Conservation (phyloP, 2,113 vertebrate species). For the Sylvia atricapilla region DNA sequence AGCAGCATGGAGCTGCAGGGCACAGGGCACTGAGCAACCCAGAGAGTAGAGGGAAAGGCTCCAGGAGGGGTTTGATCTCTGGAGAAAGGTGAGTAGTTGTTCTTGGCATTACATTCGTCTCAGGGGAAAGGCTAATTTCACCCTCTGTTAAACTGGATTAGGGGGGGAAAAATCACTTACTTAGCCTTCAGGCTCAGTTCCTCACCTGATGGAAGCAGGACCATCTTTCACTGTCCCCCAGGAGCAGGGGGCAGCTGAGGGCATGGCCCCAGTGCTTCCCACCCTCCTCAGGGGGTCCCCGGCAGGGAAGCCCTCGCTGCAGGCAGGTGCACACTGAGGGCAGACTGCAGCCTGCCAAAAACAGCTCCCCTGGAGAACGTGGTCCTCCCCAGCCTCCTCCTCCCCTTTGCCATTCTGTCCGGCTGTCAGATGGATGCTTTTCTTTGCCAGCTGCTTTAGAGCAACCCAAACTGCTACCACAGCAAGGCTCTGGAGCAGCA, state of each 20-base stretch:
- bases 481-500: rapidly evolving
- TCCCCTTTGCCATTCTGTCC: not conserved
- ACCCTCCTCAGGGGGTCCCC: not conserved
- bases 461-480: not conserved
- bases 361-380: rapidly evolving
- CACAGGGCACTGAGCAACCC: rapidly evolving
- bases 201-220: not conserved
- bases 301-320: rapidly evolving
- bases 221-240: not conserved
- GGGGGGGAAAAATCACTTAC: not conserved
- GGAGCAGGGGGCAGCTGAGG: not conserved
- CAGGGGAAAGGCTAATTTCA: not conserved
- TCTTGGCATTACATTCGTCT: rapidly evolving
- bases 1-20: not conserved
- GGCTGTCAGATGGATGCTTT: not conserved
- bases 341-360: not conserved
- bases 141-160: not conserved
- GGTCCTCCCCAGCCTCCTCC: not conserved
- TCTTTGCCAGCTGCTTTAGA: not conserved
- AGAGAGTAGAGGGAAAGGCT: not conserved
- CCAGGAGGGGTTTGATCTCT: not conserved
- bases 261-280: rapidly evolving
- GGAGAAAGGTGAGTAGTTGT: rapidly evolving
- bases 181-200: not conserved
- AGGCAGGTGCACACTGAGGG: not conserved